Base-by-base conservation (phyloP, 2,888 invertebrate species). In the Cosmia pyralina region DNA sequence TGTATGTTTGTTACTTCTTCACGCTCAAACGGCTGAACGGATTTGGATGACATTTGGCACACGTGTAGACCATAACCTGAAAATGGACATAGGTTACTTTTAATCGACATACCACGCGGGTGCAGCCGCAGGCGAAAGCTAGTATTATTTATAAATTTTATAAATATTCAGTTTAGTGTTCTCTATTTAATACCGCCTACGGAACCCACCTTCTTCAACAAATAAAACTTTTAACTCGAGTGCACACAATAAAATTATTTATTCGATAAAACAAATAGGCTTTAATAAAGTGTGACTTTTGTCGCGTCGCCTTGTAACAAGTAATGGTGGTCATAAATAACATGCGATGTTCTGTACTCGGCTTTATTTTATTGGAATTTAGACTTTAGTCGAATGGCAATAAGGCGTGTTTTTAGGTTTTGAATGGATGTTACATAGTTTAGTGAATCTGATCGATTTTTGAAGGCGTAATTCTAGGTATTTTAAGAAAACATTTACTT, bases 251-350 rank as follows among this genome's bases (percentile, higher is more conserved):
- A 92, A 93, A 92, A 93, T 92, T 92, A 94, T 94, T 93, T 93
- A 92, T 92, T 90, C 91, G 90, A 93, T 94, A 93, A 94, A 94
- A 95, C 95, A 94, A 94, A 95, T 94, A 94, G 88, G 86, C 85
- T 91, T 88, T 88, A 91, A 91, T 94, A 94, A 92, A 92, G 94
- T 94, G 94, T 92, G 92, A 95, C 89, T 93, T 94, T 94, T 94
- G 94, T 94, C 95, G 90, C 93, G 89, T 89, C 83, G 83, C 87
- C 92, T 89, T 93, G 94, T 93, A 88, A 87, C 79, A 82, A 77
- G 88, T 94, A 94, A 95, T 94, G 90, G 91, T 77, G 69, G 46
- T 79, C 90, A 93, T 94, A 92, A 93, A 94, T 94, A 91, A 83
- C 79, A 50, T 55, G 53, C 77, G 64, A 90, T 85, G 78, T 65